A percentile compares a stretch with the other conserved stretches of the same genome.
These are phyloP conservation scores for Dolichotis patagonum DNA, from an alignment of 2,113 vertebrate species.

Conservation along the genomic window DNA sequence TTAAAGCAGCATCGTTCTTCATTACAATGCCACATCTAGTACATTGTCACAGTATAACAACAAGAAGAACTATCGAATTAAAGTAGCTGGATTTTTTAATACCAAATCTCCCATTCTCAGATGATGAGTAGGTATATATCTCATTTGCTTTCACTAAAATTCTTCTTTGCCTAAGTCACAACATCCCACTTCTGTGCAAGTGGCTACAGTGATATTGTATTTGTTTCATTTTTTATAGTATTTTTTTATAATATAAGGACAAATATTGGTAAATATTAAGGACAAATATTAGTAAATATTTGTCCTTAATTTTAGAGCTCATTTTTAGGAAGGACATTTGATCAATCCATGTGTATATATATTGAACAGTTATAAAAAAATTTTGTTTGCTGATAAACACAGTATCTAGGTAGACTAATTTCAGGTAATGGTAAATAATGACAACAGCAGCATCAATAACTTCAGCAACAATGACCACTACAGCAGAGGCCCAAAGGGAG, in stretches of 20 bases:
- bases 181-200: not conserved
- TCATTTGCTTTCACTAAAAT: not conserved
- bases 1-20: not conserved
- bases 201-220: not conserved
- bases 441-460: not conserved
- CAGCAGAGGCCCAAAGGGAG: not conserved
- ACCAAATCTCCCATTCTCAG: not conserved
- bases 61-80: not conserved
- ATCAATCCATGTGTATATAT: not conserved
- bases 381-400: not conserved
- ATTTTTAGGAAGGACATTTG: not conserved
- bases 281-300: too few species aligned
- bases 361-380: not conserved
- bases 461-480: not conserved
- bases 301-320: not conserved
- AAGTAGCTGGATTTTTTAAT: not conserved
- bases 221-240: not conserved
- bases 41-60: not conserved
- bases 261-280: too few species aligned
- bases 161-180: not conserved
- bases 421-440: not conserved
- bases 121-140: not conserved
- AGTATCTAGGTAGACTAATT: not conserved
- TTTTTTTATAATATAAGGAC: too few species aligned
- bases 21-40: not conserved